phyloP scores from a whole-genome alignment of 1,140 invertebrate genomes.

The Nilaparvata lugens region DNA sequence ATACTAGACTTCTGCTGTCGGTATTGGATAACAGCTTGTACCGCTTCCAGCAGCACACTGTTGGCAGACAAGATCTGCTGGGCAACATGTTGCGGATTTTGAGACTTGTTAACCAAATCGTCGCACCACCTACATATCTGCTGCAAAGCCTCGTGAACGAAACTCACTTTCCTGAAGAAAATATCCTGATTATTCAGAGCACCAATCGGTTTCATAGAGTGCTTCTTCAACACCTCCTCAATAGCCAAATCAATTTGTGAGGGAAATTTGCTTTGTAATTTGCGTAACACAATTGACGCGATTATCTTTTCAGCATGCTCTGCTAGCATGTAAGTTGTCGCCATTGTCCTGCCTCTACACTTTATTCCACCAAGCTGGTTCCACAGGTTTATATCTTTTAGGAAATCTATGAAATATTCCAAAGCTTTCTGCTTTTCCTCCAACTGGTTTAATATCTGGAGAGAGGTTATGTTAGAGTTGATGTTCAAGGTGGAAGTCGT shows the following conservation, averaged over 20 bases:
- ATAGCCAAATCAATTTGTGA: conserved; percentile 47
- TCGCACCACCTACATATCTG: conserved; percentile 42
- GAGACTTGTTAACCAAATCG: conserved; percentile 43
- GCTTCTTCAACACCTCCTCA: conserved; percentile 42
- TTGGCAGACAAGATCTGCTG: conserved; percentile 46
- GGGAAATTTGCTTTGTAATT: conserved; percentile 47
- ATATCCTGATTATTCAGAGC: conserved; percentile 56
- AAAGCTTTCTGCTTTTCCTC: conserved; percentile 76
- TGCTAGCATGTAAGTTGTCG: conserved; percentile 54
- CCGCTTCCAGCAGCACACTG: conserved; percentile 31
- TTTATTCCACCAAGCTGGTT: conserved; percentile 49
- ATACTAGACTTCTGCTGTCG: conserved; percentile 44
- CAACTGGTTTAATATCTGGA: conserved; percentile 74
- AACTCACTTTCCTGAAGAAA: conserved; percentile 56
- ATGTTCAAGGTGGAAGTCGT: not conserved
- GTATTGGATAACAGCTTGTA: conserved; percentile 48
- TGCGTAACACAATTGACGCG: conserved; percentile 58
- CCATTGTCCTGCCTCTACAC: conserved; percentile 45
- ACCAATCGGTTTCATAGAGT: conserved; percentile 38
- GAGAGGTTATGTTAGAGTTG: conserved; percentile 36
- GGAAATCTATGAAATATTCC: conserved; percentile 60
- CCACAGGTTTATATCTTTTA: conserved; percentile 68
- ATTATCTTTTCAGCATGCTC: conserved; percentile 67
- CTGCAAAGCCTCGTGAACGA: conserved; percentile 41
- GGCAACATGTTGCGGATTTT: conserved; percentile 42